Conservation (phyloP, 2,113 vertebrate species). For the Siniperca knerii region DNA sequence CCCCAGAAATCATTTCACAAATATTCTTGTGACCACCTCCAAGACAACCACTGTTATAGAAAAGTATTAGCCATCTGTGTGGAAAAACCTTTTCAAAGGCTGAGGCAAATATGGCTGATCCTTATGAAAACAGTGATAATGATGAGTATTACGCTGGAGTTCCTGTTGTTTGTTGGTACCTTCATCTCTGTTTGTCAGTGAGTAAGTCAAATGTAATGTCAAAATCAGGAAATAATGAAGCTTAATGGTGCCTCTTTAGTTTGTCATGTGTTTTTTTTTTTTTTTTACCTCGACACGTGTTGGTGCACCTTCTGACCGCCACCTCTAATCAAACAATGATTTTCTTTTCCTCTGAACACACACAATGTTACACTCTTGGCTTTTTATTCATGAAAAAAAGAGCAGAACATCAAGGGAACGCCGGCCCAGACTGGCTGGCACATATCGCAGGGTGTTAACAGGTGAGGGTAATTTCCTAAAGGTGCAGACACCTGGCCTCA, state of each 20-base stretch:
- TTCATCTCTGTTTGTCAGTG: slow-evolving; percentile 54
- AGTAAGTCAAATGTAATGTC: slow-evolving; percentile 40
- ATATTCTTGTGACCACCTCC: slow-evolving; percentile 14
- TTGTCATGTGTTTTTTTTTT: background rate
- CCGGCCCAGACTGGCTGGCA: slow-evolving; percentile 48
- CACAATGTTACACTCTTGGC: slow-evolving; percentile 50
- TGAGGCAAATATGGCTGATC: slow-evolving; percentile 65
- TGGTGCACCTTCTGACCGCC: background rate
- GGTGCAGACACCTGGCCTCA: slow-evolving; percentile 61
- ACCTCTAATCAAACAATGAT: background rate
- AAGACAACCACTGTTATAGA: slow-evolving; percentile 17
- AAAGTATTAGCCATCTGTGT: slow-evolving; percentile 66
- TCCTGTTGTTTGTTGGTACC: slow-evolving; percentile 55
- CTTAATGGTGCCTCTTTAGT: slow-evolving; percentile 12
- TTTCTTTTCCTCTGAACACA: slow-evolving; percentile 37
- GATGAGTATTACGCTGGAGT: slow-evolving; percentile 51
- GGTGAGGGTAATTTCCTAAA: slow-evolving; percentile 61
- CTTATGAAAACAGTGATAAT: slow-evolving; percentile 60
- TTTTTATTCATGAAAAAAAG: slow-evolving; percentile 65
- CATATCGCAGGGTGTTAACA: slow-evolving; percentile 54
- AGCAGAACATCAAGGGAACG: slow-evolving; percentile 56
- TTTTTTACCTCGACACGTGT: slow-evolving; percentile 13
- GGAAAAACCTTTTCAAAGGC: slow-evolving; percentile 50
- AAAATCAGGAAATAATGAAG: slow-evolving; percentile 36
- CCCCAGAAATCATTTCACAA: background rate